A percentile compares a stretch with the other conserved stretches of the same genome.
Conservation (phyloP, 2,113 vertebrate species). For the Isichthys henryi region DNA sequence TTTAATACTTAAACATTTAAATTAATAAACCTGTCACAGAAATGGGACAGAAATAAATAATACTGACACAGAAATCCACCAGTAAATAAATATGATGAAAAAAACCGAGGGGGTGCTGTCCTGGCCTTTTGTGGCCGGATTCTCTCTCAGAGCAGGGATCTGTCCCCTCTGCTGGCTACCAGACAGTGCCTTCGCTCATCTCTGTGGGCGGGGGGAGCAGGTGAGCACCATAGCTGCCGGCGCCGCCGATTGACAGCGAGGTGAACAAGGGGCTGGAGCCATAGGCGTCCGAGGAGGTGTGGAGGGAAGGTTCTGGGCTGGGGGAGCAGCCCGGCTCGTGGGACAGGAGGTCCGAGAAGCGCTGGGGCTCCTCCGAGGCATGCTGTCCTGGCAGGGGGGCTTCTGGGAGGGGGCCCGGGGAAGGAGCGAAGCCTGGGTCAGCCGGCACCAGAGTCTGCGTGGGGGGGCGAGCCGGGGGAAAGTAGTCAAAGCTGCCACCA, state of each 20-base stretch:
- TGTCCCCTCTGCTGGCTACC: constrained; percentile 62
- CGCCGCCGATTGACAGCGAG: constrained; percentile 76
- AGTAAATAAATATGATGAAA: constrained; percentile 23
- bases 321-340: constrained; percentile 86
- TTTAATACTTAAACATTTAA: not conserved
- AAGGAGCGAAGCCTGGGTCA: constrained; percentile 86
- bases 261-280: constrained; percentile 84
- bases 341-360: constrained; percentile 83
- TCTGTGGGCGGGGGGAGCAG: constrained; percentile 88
- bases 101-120: not conserved
- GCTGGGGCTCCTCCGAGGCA: constrained; percentile 78
- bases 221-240: constrained; percentile 81
- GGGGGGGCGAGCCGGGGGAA: constrained; percentile 83
- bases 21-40: not conserved
- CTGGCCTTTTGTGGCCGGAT: not conserved
- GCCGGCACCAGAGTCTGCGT: constrained; percentile 91
- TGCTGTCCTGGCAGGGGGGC: constrained; percentile 83
- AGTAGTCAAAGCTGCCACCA: constrained; percentile 93
- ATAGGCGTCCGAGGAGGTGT: constrained; percentile 86
- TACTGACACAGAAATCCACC: constrained; percentile 18
- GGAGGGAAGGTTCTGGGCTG: constrained; percentile 89
- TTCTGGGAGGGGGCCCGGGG: constrained; percentile 84
- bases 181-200: constrained; percentile 92
- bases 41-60: not conserved
- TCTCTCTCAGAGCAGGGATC: not conserved